Base-by-base conservation (phyloP, 2,888 invertebrate genomes). In the Ditylenchus weischeri region DNA sequence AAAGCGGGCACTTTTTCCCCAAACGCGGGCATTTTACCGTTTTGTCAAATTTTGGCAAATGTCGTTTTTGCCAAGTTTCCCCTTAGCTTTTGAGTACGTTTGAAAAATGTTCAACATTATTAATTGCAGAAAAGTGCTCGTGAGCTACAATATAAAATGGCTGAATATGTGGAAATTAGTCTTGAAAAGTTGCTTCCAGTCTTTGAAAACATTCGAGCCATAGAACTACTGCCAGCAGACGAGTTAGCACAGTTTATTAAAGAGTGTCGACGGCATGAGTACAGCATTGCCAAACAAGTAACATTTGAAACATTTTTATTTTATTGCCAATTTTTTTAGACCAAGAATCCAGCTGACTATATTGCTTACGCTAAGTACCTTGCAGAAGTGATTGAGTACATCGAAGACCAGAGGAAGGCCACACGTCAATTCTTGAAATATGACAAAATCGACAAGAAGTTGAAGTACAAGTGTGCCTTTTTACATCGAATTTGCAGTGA, bases 111-210 rank as follows among this genome's bases (percentile, higher is more conserved):
- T 43, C 15, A 38, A 6, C 38, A 43, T 43, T 8, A 13, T 43
- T 43, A 43, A 2, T 43, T 43, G 11, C 15, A 43, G 43, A 43
- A 43, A 43, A 43, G 43, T 43, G 29, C 15, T 8, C 43, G 38
- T 43, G 43, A 43, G 15, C 11, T 13, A 13, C 15, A 15, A 43
- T 11, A 21, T 29, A 47, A 29, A 35, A 91, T 92, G 91, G 90
- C 90, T 18, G 92, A 92, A 85, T 88, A 89, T 84, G 90, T 91
- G 1, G 89, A 90, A 81, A 88, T 88, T 83, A 88, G 88, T 82
- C 87, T 90, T 76, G 91, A 92, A 86, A 88, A 88, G 72, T 88
- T 90, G 87, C 87, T 91, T 78, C 89, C 89, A 71, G 90, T 90
- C 83, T 87, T 92, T 80, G 90, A 91, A 83, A 88, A 90, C 82